Evolutionary conservation across 30 jellyfish, hydroid and myxozoan species (phyloP).

Genomic region (Sanderia malayensis): DNA sequence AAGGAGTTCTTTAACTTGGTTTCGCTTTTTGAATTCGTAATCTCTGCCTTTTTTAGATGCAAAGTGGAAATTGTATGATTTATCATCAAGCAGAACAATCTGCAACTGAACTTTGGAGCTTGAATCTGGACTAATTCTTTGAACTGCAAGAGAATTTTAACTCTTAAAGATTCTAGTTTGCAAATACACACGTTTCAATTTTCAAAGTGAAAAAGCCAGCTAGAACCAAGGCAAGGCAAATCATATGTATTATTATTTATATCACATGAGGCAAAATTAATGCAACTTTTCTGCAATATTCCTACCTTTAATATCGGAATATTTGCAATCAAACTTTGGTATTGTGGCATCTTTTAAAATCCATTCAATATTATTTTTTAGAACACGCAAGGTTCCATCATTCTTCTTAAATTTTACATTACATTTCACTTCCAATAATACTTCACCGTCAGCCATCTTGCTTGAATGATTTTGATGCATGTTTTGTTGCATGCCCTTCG

Average conservation of each 20-base stretch:
- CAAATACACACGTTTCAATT: background rate
- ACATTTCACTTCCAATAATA: conserved; percentile 35
- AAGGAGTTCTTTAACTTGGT: conserved; percentile 76
- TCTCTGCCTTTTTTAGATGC: conserved; percentile 84
- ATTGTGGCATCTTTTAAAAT: conserved; percentile 25
- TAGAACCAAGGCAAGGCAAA: too few species aligned
- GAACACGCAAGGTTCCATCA: conserved; percentile 76
- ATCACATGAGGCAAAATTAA: too few species aligned
- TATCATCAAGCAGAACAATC: conserved; percentile 77
- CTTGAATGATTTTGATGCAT: background rate
- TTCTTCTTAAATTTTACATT: conserved; percentile 71
- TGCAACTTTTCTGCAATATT: too few species aligned
- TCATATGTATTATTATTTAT: too few species aligned
- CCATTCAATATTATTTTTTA: conserved; percentile 63
- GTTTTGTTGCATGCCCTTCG: background rate
- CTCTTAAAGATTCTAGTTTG: background rate
- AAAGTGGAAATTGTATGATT: conserved; percentile 83
- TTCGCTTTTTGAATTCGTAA: conserved; percentile 74
- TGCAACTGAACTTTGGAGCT: conserved; percentile 98
- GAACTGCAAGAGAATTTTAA: conserved; percentile 55
- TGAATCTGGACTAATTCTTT: conserved; percentile 96
- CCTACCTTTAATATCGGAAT: conserved; percentile 91
- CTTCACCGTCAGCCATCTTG: conserved; percentile 62
- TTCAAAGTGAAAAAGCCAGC: too few species aligned
- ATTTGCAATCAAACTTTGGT: conserved; percentile 60